Percentiles rank a stretch among this genome's conserved stretches.
These are phyloP conservation scores for Drosophila tanythrix DNA, from an alignment of 2,888 invertebrate genomes.

Conservation along the genomic window DNA sequence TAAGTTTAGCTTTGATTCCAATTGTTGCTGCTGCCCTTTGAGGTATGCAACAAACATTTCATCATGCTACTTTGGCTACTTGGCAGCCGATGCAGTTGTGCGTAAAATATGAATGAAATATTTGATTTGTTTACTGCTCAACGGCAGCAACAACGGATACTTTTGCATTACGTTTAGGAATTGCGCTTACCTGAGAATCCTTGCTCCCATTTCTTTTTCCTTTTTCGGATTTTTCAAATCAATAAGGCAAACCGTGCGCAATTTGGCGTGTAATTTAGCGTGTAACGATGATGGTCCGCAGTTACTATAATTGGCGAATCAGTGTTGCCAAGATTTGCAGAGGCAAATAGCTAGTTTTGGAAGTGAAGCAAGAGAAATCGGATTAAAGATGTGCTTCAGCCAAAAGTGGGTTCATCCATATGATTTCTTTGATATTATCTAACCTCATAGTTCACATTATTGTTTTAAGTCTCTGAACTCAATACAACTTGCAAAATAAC, in stretches of 20 bases:
- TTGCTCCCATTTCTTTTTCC: background rate
- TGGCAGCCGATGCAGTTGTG: conserved; percentile 63
- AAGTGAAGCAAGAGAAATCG: background rate
- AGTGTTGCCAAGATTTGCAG: conserved; percentile 16
- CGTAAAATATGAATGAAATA: conserved; percentile 77
- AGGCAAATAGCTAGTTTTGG: background rate
- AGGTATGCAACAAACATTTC: conserved; percentile 52
- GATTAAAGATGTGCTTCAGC: background rate
- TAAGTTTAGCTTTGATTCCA: background rate
- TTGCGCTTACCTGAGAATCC: conserved; percentile 24
- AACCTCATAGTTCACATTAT: background rate
- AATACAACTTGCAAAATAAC: too few species aligned
- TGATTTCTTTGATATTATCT: background rate
- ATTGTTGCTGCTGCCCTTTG: conserved; percentile 8
- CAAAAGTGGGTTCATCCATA: background rate
- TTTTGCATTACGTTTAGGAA: conserved; percentile 31
- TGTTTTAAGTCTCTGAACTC: background rate
- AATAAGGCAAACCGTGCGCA: conserved; percentile 73
- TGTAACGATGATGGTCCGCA: conserved; percentile 71
- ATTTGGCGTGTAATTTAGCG: conserved; percentile 79
- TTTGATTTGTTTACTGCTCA: conserved; percentile 78
- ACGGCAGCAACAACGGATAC: conserved; percentile 52
- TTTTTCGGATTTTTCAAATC: conserved; percentile 58
- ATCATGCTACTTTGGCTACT: conserved; percentile 39
- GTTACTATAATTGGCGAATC: conserved; percentile 25